Base-by-base conservation (phyloP, 2,113 vertebrate species). In the Myodes glareolus region DNA sequence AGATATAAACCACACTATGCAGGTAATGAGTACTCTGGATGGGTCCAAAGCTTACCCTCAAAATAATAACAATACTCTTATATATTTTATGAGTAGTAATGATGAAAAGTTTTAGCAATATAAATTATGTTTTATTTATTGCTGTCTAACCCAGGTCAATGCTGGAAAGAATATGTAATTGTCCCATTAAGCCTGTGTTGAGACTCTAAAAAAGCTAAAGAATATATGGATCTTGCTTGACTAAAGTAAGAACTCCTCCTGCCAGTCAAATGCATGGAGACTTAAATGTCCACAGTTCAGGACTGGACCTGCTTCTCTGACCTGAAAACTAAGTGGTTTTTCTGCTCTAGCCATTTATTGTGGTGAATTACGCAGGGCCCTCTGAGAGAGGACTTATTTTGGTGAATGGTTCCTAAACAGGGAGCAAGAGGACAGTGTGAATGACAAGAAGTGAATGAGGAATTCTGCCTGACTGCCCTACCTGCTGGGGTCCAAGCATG, bases 101-200 rank as follows among this genome's bases (percentile, higher is more conserved):
- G n/a, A 96, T 80, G 63, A 87, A 31, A 95, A 76, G 78, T 92
- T 78, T 47, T 42, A n/a, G 29, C 67, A 78, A 45, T 89, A 93
- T 94, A 85, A 81, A 73, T 61, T 76, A 87, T 16, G 2, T 12
- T 88, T 73, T 45, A 88, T 87, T 75, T 94, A 12, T 13, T 63
- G 16, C 31, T 84, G 42, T 95, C 45, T 82, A 21, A 95, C 78
- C 29, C n/a, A 92, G 76, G 23, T 42, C 3, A 17, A 33, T 78
- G 17, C 39, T 73, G 10, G 85, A 92, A 92, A 25, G 6, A 93
- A 82, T 31, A 52, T 19, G 7, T 33, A 87, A 91, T 89, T 91
- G 17, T 14, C 67, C 23, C n/a, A 75, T 63, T 63, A 92, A 76
- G 31, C 3, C 7, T 78, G 6, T 17, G 52, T 6, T 73, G 61